phyloP scores from a whole-genome alignment of 2,113 vertebrate genomes.

The Naja naja region DNA sequence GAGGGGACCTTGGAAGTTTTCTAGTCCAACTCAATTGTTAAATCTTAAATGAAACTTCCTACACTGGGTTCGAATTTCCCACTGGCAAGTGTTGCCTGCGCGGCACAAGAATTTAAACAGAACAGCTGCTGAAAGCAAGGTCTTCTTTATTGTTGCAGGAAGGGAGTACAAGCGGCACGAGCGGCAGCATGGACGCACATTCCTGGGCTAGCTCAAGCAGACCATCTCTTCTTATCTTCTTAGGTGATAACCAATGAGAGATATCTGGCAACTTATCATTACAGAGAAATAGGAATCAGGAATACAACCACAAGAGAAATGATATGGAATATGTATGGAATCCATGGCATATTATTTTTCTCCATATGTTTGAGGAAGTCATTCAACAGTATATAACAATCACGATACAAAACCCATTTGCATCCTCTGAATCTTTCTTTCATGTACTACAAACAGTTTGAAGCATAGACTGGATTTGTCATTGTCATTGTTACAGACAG shows the following conservation, averaged over 20 bases:
- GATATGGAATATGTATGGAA: neutral
- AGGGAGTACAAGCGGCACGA: too few species aligned
- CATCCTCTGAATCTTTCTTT: neutral
- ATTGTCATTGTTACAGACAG: neutral
- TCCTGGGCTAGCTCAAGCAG: too few species aligned
- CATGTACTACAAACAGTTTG: neutral
- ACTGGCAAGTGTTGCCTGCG: too few species aligned
- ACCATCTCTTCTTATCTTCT: neutral
- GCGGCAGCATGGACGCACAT: too few species aligned
- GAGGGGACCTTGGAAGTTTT: neutral
- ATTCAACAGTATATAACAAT: neutral
- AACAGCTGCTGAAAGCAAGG: too few species aligned
- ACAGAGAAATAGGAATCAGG: neutral
- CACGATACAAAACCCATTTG: neutral
- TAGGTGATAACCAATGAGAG: neutral
- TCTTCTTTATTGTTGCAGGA: too few species aligned
- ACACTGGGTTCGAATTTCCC: too few species aligned
- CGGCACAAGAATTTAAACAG: too few species aligned
- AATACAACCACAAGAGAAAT: neutral
- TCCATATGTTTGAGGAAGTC: neutral
- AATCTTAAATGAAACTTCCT: too few species aligned
- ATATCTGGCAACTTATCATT: neutral
- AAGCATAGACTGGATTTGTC: neutral
- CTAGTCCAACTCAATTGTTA: too few species aligned
- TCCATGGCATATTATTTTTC: neutral